Conservation (phyloP, 2,113 vertebrate genomes). For the Lanius collurio region DNA sequence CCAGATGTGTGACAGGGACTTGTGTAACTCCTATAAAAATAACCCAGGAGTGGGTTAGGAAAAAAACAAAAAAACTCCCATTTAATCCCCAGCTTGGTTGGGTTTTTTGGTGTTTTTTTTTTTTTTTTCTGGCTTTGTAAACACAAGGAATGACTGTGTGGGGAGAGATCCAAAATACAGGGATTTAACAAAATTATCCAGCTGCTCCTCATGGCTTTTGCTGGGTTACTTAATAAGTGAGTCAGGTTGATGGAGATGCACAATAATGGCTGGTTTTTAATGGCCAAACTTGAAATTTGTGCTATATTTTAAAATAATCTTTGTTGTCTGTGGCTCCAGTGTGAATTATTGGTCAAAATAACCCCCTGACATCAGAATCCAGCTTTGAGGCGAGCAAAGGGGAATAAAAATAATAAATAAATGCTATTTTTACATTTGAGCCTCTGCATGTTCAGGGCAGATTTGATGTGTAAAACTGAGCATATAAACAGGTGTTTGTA, state of each 20-base stretch:
- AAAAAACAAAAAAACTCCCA: not conserved
- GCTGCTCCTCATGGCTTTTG: not conserved
- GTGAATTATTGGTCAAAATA: accelerated
- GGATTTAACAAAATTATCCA: not conserved
- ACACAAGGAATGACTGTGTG: not conserved
- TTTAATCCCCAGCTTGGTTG: not conserved
- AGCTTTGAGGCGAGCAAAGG: not conserved
- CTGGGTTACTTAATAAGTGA: not conserved
- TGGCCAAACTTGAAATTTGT: not conserved
- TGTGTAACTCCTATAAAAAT: not conserved
- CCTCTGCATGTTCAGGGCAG: not conserved
- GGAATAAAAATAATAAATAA: not conserved
- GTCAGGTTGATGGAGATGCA: not conserved
- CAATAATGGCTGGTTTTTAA: not conserved
- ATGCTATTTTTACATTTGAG: not conserved
- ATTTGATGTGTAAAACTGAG: not conserved
- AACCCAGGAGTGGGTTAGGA: not conserved
- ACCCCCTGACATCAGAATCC: not conserved
- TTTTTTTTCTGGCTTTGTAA: not conserved
- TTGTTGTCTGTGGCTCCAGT: accelerated
- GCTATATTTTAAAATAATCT: accelerated
- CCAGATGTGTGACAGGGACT: not conserved
- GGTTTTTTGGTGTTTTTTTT: not conserved
- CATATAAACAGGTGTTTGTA: not conserved
- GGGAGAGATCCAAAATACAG: not conserved